Evolutionary conservation across 2,797 vertebrate genomes (phyloP), one percentile per base, ranked within the genome.

Genomic region (Acanthis flammea): DNA sequence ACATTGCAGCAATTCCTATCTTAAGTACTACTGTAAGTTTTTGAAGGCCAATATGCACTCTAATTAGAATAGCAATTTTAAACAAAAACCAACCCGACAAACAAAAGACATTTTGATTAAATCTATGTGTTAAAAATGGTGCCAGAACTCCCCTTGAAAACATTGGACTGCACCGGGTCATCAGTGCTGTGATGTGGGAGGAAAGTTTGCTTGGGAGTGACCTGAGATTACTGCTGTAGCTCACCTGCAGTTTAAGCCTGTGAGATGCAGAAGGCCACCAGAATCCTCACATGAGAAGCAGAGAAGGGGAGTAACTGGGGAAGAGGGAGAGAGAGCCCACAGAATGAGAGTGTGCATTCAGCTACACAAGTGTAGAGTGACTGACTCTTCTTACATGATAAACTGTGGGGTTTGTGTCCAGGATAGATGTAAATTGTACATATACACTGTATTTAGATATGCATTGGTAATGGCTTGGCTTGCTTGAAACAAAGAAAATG

Each of bases 261-360:
- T 54, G 54, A 71, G 57, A 28, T 66, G 41, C 37, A 39, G 70
- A 70, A 81, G 14, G 42, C 14, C 44, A 47, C 30, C 35, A 78
- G 50, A 91, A 86, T 50, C 31, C 39, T 68, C 39, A 8, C 27
- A 31, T 0, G 6, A 67, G n/a, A 14, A 42, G 13, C 1, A 67
- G 31, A 70, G 48, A 57, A 50, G 55, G 41, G 25, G 27, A 68
- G 54, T 8, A 86, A 37, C 9, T 21, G 19, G 19, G 10, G 51
- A 28, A 44, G 44, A 65, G 19, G 1, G 19, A 57, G n/a, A 42
- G 48, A 14, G 19, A 35, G 14, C 10, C 3, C 0, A 0, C 28
- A 35, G 23, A 58, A 13, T 6, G 22, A 61, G 54, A 24, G 48
- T 22, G 24, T 44, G 28, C 35, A 19, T 47, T 68, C 33, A 88